Percentiles rank a stretch among this genome's conserved stretches.
Evolutionary conservation across 1,140 invertebrate genomes (phyloP).

Genomic region (Macrosteles quadrilineatus): DNA sequence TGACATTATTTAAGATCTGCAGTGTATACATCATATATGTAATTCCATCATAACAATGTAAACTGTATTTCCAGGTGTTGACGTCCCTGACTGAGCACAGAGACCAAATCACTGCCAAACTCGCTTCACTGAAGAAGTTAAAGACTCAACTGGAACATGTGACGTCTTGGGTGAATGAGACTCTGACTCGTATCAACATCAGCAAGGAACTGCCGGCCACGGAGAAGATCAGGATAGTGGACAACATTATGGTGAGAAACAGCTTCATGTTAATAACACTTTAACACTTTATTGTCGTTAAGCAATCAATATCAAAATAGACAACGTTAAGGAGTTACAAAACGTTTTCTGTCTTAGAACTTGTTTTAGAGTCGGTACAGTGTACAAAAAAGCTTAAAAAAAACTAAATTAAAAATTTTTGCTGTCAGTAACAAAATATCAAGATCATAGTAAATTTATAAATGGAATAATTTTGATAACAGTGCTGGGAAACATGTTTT

Average conservation of each 20-base stretch:
- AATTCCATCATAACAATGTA: no score
- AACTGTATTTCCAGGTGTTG: constrained; percentile 38
- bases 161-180: constrained; percentile 58
- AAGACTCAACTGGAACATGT: constrained; percentile 58
- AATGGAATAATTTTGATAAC: no score
- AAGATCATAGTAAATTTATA: no score
- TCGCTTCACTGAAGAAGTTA: constrained; percentile 61
- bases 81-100: constrained; percentile 51
- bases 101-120: constrained; percentile 60
- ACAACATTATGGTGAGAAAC: constrained; percentile 59
- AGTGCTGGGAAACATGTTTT: no score
- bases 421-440: no score
- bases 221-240: constrained; percentile 57
- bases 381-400: no score
- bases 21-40: no score
- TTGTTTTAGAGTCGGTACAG: not conserved
- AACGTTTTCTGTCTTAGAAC: no score
- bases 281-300: not conserved
- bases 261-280: no score
- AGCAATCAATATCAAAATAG: no score
- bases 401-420: no score
- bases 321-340: not conserved
- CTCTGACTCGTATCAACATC: constrained; percentile 54
- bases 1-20: no score
- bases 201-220: constrained; percentile 53